Evolutionary conservation across 1,140 invertebrate species (phyloP), one percentile per base, ranked within the genome.

Genomic region (Pseudomyrmex sp.): DNA sequence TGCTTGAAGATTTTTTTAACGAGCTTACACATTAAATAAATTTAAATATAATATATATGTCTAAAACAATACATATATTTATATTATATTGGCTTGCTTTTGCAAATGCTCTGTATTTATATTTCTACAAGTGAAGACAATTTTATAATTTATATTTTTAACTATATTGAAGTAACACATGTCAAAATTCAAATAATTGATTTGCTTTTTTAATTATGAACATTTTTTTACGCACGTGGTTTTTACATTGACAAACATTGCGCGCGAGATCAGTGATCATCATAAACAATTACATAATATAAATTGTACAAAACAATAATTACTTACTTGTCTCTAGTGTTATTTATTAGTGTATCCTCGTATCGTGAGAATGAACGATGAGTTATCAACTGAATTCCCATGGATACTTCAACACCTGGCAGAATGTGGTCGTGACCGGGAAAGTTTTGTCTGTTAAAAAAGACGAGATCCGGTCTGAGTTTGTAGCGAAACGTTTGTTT

Each of bases 331-430:
- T 77, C 59, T 80, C 61, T 20, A 56, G 7, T 80, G 18, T 88
- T 46, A 70, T 82, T 46, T 73, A 69, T 88, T 88, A 89, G 82
- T 3, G 3, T 26, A 91, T 74, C 91, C 90, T 76, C 89, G 26
- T 26, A 91, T 85, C 91, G 92, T 93, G 93, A 93, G 93, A 93
- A 93, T 92, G 79, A 72, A 82, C 88, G 91, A 93, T 93, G 91
- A 91, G 90, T 93, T 93, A 93, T 93, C 92, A 93, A 90, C 91
- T 88, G 88, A 93, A 93, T 93, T 93, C 93, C 92, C 93, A 93
- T 93, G 92, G 90, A 93, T 91, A 90, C 90, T 90, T 92, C 91
- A 92, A 91, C 93, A 93, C 93, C 92, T 93, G 93, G 92, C 87
- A 90, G 83, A 91, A 84, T 88, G 69, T 86, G 82, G 68, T 56